Evolutionary conservation across 2,888 invertebrate genomes (phyloP).

Genomic region (Merodon equestris): DNA sequence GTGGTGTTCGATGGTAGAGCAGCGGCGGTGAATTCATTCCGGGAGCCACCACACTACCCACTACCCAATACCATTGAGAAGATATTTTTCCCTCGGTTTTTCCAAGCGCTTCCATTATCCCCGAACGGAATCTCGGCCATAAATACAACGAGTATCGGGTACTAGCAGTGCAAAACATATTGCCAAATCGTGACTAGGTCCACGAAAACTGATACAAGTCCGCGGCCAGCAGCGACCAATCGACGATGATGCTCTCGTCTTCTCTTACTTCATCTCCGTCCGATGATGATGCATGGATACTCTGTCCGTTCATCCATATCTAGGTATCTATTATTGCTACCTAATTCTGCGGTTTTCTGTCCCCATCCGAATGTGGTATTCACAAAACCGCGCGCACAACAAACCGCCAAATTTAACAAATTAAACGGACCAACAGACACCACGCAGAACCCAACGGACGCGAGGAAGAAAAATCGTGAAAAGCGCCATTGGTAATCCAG

Average conservation of each 20-base stretch:
- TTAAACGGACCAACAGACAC: conserved; percentile 37
- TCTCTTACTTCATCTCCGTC: conserved; percentile 1
- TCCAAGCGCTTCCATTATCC: conserved; percentile 44
- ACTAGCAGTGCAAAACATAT: conserved; percentile 71
- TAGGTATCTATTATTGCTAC: conserved; percentile 68
- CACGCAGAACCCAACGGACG: no score
- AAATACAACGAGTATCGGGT: conserved; percentile 63
- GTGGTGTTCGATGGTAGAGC: conserved; percentile 33
- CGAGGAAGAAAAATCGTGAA: conserved; percentile 59
- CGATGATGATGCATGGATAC: conserved; percentile 68
- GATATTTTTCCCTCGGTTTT: background rate
- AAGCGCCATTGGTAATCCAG: conserved; percentile 64
- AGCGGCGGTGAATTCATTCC: conserved; percentile 64
- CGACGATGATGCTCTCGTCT: conserved; percentile 39
- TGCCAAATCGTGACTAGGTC: conserved; percentile 79
- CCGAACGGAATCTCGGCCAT: conserved; percentile 63
- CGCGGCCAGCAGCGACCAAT: conserved; percentile 53
- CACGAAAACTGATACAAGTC: conserved; percentile 78
- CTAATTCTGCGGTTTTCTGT: conserved; percentile 63
- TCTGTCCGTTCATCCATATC: conserved; percentile 54
- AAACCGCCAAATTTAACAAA: conserved; percentile 62
- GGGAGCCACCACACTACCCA: conserved; percentile 60
- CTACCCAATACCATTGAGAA: no score
- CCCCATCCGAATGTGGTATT: conserved; percentile 45
- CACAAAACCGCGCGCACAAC: conserved; percentile 30